Evolutionary conservation across 2,888 invertebrate genomes (phyloP).

Genomic region (Microctonus aethiopoides): DNA sequence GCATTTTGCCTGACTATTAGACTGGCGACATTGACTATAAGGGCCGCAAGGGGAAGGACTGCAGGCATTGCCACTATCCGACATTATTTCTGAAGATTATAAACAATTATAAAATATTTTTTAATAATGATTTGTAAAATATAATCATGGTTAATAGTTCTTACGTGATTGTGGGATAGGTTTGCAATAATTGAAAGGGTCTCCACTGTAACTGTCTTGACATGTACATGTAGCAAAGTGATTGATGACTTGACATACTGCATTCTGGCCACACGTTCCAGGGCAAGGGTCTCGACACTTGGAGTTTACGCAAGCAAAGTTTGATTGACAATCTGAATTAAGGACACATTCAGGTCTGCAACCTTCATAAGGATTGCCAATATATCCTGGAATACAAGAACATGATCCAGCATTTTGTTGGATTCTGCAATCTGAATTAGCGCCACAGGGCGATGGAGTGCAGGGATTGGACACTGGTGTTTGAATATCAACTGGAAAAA

Average conservation of each 20-base stretch:
- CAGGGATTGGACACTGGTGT: constrained; percentile 67
- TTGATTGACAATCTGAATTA: constrained; percentile 68
- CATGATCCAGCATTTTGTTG: constrained; percentile 70
- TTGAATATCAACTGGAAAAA: constrained; percentile 34
- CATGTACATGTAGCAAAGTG: constrained; percentile 68
- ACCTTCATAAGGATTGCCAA: constrained; percentile 68
- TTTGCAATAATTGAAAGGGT: constrained; percentile 73
- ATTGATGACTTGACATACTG: constrained; percentile 67
- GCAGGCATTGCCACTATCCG: constrained; percentile 48
- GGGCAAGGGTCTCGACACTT: constrained; percentile 85
- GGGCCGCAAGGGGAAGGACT: constrained; percentile 73
- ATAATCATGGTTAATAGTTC: neutral
- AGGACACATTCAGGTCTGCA: constrained; percentile 69
- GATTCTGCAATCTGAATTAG: constrained; percentile 76
- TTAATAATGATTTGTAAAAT: neutral
- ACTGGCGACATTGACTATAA: constrained; percentile 68
- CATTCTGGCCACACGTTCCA: constrained; percentile 79
- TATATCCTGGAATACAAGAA: constrained; percentile 67
- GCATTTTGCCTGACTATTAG: constrained; percentile 73
- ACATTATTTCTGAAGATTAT: constrained; percentile 43
- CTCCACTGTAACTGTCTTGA: constrained; percentile 61
- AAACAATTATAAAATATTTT: constrained; percentile 3
- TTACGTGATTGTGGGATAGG: constrained; percentile 39
- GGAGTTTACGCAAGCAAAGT: constrained; percentile 75
- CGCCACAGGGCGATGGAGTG: constrained; percentile 81